A percentile compares a stretch with the other conserved stretches of the same genome.
These are phyloP conservation scores for Pygoscelis adeliae DNA, from an alignment of 2,113 vertebrate species.

Conservation along the genomic window DNA sequence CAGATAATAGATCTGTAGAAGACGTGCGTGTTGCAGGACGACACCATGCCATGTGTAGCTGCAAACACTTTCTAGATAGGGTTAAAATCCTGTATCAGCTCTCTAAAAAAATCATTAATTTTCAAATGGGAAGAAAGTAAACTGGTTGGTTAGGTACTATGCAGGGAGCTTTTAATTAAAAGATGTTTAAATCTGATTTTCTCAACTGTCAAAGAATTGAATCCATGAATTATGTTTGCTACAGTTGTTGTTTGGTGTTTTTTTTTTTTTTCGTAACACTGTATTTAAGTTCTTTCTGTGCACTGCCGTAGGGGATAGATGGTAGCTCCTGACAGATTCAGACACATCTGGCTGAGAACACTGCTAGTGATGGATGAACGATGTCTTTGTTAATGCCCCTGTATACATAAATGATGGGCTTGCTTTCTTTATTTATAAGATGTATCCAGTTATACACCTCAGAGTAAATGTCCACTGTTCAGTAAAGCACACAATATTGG, in stretches of 20 bases:
- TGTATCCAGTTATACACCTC: constrained; percentile 42
- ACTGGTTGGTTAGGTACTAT: constrained; percentile 11
- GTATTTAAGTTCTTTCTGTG: constrained; percentile 17
- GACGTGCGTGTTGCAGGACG: background rate
- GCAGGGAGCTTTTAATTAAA: constrained; percentile 37
- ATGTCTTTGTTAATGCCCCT: constrained; percentile 53
- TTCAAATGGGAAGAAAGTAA: constrained; percentile 23
- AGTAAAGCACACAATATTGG: constrained; percentile 8
- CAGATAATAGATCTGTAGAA: background rate
- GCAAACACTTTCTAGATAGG: background rate
- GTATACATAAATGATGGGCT: constrained; percentile 57
- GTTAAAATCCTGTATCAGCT: background rate
- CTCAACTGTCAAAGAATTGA: constrained; percentile 14
- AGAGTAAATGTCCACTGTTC: background rate
- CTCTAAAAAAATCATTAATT: constrained; percentile 15
- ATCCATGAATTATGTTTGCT: constrained; percentile 31
- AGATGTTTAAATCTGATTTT: constrained; percentile 31
- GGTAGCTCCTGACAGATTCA: constrained; percentile 36
- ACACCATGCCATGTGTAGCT: background rate
- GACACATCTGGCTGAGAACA: constrained; percentile 30
- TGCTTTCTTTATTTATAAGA: constrained; percentile 59
- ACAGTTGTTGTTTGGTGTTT: background rate
- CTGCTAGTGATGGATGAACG: constrained; percentile 45
- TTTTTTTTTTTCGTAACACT: background rate
- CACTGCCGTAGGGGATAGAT: constrained; percentile 20